These are phyloP conservation scores for Helicorthomorpha holstii DNA, from an alignment of 1,140 invertebrate genomes.

Conservation along the genomic window DNA sequence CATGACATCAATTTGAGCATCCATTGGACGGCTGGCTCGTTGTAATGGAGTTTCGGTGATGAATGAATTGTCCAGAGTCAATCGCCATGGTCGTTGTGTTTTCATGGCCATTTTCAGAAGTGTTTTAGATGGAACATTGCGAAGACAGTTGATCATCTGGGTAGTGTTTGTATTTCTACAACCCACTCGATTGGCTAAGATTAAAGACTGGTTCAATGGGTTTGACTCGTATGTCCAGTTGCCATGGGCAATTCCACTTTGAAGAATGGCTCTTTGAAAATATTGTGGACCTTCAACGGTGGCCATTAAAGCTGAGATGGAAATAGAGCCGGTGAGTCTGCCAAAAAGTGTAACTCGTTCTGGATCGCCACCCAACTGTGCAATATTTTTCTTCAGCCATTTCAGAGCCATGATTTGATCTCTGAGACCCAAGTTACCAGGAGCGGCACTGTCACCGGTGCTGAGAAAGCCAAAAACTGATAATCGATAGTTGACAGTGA, in stretches of 20 bases:
- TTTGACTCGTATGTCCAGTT: constrained; percentile 14
- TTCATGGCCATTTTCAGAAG: constrained; percentile 2
- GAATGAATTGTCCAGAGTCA: background rate
- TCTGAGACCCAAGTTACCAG: constrained; percentile 48
- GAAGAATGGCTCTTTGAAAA: constrained; percentile 15
- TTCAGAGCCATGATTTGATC: constrained; percentile 54
- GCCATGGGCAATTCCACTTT: constrained; percentile 16
- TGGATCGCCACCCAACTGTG: constrained; percentile 61
- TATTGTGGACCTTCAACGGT: constrained; percentile 7
- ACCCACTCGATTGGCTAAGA: background rate
- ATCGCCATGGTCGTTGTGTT: background rate
- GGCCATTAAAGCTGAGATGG: constrained; percentile 13
- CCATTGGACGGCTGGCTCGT: background rate
- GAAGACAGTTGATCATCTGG: constrained; percentile 9
- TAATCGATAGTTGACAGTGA: constrained; percentile 74
- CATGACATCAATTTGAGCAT: too few species aligned
- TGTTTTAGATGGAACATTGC: constrained; percentile 6
- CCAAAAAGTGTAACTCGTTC: constrained; percentile 38
- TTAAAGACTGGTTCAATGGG: constrained; percentile 3
- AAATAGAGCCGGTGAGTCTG: constrained; percentile 16
- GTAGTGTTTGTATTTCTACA: background rate
- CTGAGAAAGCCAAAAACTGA: constrained; percentile 83
- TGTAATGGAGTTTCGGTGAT: background rate
- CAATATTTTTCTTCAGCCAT: constrained; percentile 61
- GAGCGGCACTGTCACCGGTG: constrained; percentile 36